These are phyloP conservation scores for Ochlodes sylvanus DNA, from an alignment of 2,888 invertebrate genomes.

Conservation along the genomic window DNA sequence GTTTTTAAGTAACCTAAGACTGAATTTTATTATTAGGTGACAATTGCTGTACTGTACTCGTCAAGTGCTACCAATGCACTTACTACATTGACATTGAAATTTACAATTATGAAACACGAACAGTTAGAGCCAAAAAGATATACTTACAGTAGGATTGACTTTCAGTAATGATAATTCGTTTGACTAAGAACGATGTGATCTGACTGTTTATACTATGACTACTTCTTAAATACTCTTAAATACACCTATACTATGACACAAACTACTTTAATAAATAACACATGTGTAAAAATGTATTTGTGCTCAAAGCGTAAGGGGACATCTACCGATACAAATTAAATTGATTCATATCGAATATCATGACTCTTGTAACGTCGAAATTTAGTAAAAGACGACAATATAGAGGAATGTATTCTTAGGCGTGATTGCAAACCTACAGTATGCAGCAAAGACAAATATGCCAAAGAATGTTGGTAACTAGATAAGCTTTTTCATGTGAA, in stretches of 20 bases:
- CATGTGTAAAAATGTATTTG: conserved; percentile 57
- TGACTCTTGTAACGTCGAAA: conserved; percentile 11
- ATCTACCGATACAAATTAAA: conserved; percentile 35
- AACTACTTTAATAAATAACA: conserved; percentile 56
- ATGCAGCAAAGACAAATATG: conserved; percentile 9
- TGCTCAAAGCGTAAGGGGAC: conserved; percentile 55
- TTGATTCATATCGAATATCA: conserved; percentile 17
- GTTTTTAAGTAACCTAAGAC: background rate
- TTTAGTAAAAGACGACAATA: conserved; percentile 12
- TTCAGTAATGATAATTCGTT: conserved; percentile 2
- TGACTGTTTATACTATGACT: conserved; percentile 58
- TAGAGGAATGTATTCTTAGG: conserved; percentile 26
- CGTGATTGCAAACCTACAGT: conserved; percentile 10
- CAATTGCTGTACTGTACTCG: background rate
- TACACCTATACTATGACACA: conserved; percentile 63
- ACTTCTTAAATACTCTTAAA: conserved; percentile 64
- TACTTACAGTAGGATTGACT: background rate
- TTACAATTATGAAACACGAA: background rate
- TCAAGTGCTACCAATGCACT: background rate
- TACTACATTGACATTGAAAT: background rate
- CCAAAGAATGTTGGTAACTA: background rate
- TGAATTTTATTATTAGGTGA: conserved; percentile 13
- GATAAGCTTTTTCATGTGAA: background rate
- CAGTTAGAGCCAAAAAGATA: conserved; percentile 16
- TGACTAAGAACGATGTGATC: conserved; percentile 39